These are phyloP conservation scores for Galago senegalensis DNA, from an alignment of 2,797 vertebrate genomes.

Conservation along the genomic window DNA sequence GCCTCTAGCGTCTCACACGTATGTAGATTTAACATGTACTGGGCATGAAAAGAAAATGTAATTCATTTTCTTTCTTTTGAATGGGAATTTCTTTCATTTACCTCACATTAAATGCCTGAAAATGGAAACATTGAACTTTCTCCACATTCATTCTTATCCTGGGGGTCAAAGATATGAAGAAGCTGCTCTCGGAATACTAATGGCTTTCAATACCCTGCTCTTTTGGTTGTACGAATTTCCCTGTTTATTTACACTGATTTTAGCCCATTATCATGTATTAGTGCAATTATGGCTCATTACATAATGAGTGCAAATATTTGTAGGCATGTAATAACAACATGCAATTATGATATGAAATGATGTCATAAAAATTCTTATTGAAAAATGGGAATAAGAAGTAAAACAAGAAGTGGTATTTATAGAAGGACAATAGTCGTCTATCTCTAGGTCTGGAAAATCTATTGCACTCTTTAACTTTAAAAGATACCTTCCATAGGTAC, in stretches of 20 bases:
- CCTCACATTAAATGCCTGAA: neutral
- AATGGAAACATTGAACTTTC: neutral
- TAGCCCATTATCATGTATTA: slow-evolving; percentile 88
- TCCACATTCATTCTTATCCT: neutral
- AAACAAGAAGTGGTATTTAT: slow-evolving; percentile 16
- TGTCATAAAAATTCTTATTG: slow-evolving; percentile 63
- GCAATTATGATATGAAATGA: slow-evolving; percentile 77
- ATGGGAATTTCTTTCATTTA: slow-evolving; percentile 40
- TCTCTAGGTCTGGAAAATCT: slow-evolving; percentile 26
- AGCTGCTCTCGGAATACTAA: slow-evolving; percentile 13
- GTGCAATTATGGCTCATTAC: slow-evolving; percentile 89
- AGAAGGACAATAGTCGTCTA: neutral
- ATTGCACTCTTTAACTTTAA: neutral
- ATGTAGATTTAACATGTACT: neutral
- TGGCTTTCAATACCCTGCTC: slow-evolving; percentile 66
- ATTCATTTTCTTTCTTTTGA: slow-evolving; percentile 6
- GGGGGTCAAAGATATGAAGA: slow-evolving; percentile 49
- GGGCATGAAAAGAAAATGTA: neutral
- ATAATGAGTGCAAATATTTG: slow-evolving; percentile 87
- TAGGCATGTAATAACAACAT: slow-evolving; percentile 83
- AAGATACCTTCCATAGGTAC: neutral
- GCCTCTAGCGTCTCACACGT: neutral
- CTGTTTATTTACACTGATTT: slow-evolving; percentile 87
- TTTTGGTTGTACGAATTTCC: slow-evolving; percentile 76
- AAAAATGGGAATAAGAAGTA: slow-evolving; percentile 62